Evolutionary conservation across 2,113 vertebrate genomes (phyloP).

Genomic region (Ciconia stormi): DNA sequence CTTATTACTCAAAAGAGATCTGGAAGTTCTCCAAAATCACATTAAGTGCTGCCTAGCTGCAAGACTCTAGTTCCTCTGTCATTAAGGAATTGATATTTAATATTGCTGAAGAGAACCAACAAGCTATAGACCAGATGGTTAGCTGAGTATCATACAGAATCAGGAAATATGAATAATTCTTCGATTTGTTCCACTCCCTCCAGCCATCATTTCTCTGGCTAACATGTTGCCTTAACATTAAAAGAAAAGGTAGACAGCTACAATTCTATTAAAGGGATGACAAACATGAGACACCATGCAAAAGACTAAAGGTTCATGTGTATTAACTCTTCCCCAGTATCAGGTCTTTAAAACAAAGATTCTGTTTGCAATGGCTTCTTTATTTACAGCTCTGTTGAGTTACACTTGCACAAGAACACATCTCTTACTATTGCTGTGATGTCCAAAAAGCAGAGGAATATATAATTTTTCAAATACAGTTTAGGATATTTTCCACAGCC

Average conservation of each 20-base stretch:
- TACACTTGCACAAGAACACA: not conserved
- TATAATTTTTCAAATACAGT: not conserved
- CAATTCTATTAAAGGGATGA: not conserved
- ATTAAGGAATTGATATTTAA: not conserved
- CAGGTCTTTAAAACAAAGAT: not conserved
- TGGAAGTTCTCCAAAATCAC: not conserved
- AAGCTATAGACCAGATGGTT: not conserved
- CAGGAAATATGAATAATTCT: not conserved
- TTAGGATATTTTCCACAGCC: not conserved
- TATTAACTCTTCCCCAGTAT: not conserved
- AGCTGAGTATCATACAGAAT: not conserved
- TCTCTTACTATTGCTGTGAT: not conserved
- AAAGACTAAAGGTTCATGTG: not conserved
- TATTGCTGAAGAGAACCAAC: not conserved
- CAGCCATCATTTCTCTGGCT: not conserved
- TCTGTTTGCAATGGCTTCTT: not conserved
- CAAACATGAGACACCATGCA: not conserved
- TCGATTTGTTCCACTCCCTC: not conserved
- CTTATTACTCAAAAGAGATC: not conserved
- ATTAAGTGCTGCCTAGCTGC: not conserved
- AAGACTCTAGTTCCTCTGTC: not conserved
- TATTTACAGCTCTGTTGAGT: not conserved
- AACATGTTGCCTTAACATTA: not conserved
- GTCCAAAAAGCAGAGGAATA: not conserved
- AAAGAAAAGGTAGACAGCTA: not conserved